Evolutionary conservation across 2,888 invertebrate species (phyloP), one percentile per base, ranked within the genome.

Genomic region (Sicus ferrugineus): DNA sequence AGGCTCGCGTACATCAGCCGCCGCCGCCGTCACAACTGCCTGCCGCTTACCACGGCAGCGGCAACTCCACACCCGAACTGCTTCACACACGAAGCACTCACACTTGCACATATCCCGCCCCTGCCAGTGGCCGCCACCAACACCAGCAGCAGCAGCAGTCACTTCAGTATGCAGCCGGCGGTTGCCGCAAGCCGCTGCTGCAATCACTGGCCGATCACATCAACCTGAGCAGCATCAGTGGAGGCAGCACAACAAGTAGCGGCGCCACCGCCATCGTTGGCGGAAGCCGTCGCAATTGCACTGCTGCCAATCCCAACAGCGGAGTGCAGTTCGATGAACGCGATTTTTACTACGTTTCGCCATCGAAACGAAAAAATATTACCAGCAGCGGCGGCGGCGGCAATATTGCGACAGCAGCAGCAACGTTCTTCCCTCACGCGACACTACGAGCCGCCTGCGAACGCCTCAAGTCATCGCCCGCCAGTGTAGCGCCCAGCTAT

Each of bases 291-390:
- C 65, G 72, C 30, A 7, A 71, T 69, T 11, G 72, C 71, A 4
- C n/a, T n/a, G n/a, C n/a, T n/a, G n/a, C n/a, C n/a, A n/a, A n/a
- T n/a, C n/a, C n/a, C 21, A 56, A 67, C 21, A 70, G 71, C 54
- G 82, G 81, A 63, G 77, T 83, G 67, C 74, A 76, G 48, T 78
- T 78, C 68, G 84, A 84, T 67, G 84, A 84, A 46, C 82, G 83
- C 50, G 84, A 85, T 58, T 81, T 84, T 68, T 85, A 82, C 73
- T 84, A 82, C 73, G 80, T 85, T 0, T 84, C 84, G 16, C 85
- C 84, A 3, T 80, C 85, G 28, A 84, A 85, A 63, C 81, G 83
- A 75, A 83, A 83, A 80, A 73, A n/a, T n/a, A n/a, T n/a, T n/a
- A n/a, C n/a, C n/a, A n/a, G n/a, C n/a, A n/a, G n/a, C n/a, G n/a